Evolutionary conservation across 2,888 invertebrate genomes (phyloP), one percentile per base, ranked within the genome.

Genomic region (Caenorhabditis sp.): DNA sequence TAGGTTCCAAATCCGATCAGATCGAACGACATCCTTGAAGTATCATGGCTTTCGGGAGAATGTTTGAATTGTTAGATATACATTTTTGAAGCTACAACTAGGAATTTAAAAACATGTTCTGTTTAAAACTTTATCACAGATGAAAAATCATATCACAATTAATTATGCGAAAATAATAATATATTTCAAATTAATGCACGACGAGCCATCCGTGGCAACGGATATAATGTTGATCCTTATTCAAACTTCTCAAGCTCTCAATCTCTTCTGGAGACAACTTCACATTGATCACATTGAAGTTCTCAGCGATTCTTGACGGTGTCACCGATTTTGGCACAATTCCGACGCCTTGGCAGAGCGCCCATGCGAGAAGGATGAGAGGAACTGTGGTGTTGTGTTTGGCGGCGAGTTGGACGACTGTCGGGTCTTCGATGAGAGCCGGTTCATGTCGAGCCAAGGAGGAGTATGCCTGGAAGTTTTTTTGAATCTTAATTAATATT

Each of bases 331-430:
- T 87, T 8, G 87, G 87, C 25, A 85, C 81, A 62, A 87, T 84
- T 66, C 84, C 92, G 73, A 93, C 91, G 66, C 91, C 91, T 86
- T 92, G 92, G 85, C 93, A 92, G 14, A 93, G 83, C 1, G 93
- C 92, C 93, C 94, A 94, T 56, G 91, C 90, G 14, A 94, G 89
- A 10, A 94, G 88, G 57, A 85, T 53, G 10, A 80, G 70, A 59
- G 78, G 83, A 10, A 78, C 80, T 20, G 79, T 68, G 0, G 78
- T 79, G 0, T 90, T 87, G 20, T 92, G 87, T 75, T 90, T 90
- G n/a, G 88, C 83, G 0, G 93, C 92, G 66, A 93, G 90, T 57
- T 89, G 85, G 38, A 87, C 87, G 1, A 94, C 91, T 1, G 88
- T 87, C 0, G 91, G 89, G 84, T 93, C 91, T n/a, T 89, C 87